Conservation (phyloP, 2,888 invertebrate species). For the Anthrax anthrax region DNA sequence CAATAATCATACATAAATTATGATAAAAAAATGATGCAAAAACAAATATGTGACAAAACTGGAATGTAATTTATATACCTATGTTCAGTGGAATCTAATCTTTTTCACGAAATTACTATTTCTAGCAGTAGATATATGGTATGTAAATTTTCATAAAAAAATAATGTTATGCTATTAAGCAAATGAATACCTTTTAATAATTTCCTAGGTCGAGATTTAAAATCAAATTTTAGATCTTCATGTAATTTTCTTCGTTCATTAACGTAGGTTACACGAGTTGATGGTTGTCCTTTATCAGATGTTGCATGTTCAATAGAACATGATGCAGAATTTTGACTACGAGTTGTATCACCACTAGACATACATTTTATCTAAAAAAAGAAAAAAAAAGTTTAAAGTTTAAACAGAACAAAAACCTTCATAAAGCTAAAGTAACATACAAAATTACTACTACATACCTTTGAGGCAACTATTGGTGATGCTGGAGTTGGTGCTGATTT, state of each 20-base stretch:
- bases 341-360: conserved; percentile 31
- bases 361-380: conserved; percentile 27
- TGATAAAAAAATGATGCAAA: too few species aligned
- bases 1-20: too few species aligned
- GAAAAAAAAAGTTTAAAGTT: too few species aligned
- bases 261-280: conserved; percentile 31
- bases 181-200: conserved; percentile 28
- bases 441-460: conserved; percentile 14
- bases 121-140: too few species aligned
- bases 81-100: too few species aligned
- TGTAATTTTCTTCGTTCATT: conserved; percentile 28
- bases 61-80: too few species aligned
- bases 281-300: conserved; percentile 26
- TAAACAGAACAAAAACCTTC: not conserved
- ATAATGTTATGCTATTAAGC: too few species aligned
- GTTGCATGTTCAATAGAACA: conserved; percentile 32
- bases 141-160: too few species aligned
- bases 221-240: conserved; percentile 30
- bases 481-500: conserved; percentile 31
- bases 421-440: not conserved
- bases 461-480: conserved; percentile 29
- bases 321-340: conserved; percentile 32
- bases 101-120: too few species aligned
- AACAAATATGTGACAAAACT: too few species aligned
- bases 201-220: conserved; percentile 31